Percentiles rank a stretch among this genome's conserved stretches.
Evolutionary conservation across 2,113 vertebrate species (phyloP).

Genomic region (Nycticebus coucang): DNA sequence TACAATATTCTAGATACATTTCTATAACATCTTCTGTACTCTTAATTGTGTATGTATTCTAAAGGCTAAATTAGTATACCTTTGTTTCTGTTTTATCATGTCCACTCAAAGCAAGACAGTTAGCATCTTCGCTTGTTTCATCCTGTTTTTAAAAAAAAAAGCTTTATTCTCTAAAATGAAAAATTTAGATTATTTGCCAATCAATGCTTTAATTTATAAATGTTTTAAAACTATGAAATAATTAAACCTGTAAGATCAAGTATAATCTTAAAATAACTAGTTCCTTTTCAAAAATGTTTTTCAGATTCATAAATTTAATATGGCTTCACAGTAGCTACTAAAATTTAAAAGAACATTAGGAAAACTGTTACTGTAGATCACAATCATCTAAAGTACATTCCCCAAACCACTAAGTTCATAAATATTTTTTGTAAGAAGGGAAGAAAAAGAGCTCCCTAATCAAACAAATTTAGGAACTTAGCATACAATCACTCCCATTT

Average conservation of each 20-base stretch:
- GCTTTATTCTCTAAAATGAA: conserved; percentile 79
- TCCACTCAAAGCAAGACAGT: conserved; percentile 87
- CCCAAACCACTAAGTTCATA: background rate
- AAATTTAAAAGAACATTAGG: conserved; percentile 30
- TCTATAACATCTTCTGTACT: background rate
- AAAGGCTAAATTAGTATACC: conserved; percentile 80
- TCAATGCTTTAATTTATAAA: conserved; percentile 65
- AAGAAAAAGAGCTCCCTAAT: background rate
- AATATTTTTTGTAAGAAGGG: background rate
- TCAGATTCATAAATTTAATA: conserved; percentile 28
- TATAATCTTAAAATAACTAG: conserved; percentile 15
- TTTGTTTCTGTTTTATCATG: conserved; percentile 87
- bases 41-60: background rate
- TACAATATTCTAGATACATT: conserved; percentile 6
- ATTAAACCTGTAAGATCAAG: conserved; percentile 39
- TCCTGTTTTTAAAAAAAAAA: conserved; percentile 83
- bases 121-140: conserved; percentile 86
- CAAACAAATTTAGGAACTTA: background rate
- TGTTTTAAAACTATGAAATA: conserved; percentile 47
- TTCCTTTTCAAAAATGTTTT: background rate
- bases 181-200: conserved; percentile 76
- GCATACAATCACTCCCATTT: background rate
- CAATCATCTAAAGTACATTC: background rate
- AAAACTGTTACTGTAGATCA: background rate
- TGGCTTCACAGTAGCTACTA: background rate